A percentile compares a stretch with the other conserved stretches of the same genome.
Conservation (phyloP, 2,113 vertebrate genomes). For the Emydocephalus ijimae region DNA sequence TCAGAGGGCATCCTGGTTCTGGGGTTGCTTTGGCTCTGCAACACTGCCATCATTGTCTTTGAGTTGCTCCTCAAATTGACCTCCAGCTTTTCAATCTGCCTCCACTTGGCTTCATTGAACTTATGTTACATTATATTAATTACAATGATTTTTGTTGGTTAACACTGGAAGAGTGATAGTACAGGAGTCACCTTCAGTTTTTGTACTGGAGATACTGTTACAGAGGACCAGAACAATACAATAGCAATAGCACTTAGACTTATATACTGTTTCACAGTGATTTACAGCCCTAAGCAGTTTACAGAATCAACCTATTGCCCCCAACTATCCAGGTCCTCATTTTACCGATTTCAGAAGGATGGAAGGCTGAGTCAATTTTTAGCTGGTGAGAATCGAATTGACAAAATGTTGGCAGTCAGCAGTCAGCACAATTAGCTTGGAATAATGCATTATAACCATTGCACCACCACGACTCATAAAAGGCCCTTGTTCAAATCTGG, state of each 20-base stretch:
- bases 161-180: no score
- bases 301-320: no score
- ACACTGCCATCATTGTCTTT: not conserved
- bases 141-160: not conserved
- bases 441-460: no score
- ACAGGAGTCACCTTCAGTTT: not conserved
- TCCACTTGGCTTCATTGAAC: not conserved
- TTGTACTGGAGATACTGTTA: not conserved
- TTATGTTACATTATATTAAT: not conserved
- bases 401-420: no score
- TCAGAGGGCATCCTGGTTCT: not conserved
- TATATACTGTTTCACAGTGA: no score
- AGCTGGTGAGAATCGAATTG: no score
- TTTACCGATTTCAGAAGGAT: no score
- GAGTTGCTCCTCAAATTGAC: not conserved
- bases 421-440: no score
- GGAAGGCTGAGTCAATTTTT: no score
- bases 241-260: no score
- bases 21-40: not conserved
- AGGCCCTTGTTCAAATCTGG: not conserved
- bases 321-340: no score
- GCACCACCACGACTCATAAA: not conserved
- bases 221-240: not conserved
- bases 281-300: no score
- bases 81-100: not conserved